These are phyloP conservation scores for Plutella xylostella DNA, from an alignment of 2,888 invertebrate species.

Conservation along the genomic window DNA sequence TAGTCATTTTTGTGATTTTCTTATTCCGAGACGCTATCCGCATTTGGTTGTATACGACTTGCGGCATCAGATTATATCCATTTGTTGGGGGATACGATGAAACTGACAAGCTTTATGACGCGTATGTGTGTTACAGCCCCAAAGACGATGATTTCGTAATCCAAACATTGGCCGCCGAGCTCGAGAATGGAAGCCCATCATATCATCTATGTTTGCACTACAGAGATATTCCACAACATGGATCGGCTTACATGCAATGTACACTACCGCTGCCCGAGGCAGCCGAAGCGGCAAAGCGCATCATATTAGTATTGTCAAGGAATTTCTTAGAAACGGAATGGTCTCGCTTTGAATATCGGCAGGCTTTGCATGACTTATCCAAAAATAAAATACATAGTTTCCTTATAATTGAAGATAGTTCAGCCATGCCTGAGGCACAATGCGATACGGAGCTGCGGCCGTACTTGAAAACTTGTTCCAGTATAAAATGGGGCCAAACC, in stretches of 20 bases:
- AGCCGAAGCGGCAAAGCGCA: constrained; percentile 88
- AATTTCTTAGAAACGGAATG: constrained; percentile 94
- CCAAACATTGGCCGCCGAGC: constrained; percentile 85
- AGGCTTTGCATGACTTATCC: constrained; percentile 88
- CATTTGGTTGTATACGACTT: constrained; percentile 89
- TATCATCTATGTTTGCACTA: constrained; percentile 91
- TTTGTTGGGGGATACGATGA: constrained; percentile 80
- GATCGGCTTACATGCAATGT: constrained; percentile 75
- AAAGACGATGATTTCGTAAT: constrained; percentile 93
- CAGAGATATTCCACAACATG: constrained; percentile 81
- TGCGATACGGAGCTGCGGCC: constrained; percentile 89
- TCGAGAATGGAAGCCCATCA: constrained; percentile 84
- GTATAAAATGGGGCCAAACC: constrained; percentile 89
- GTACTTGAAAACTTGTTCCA: constrained; percentile 87
- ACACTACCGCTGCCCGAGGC: constrained; percentile 85
- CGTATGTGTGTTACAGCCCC: constrained; percentile 92
- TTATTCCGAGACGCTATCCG: constrained; percentile 88
- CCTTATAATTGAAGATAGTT: constrained; percentile 88
- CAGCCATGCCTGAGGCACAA: constrained; percentile 82
- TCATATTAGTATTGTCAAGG: constrained; percentile 87
- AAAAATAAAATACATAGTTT: constrained; percentile 85
- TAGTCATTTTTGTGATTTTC: constrained; percentile 82
- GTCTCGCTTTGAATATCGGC: constrained; percentile 90
- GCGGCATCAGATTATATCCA: constrained; percentile 85
- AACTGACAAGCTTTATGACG: constrained; percentile 90